Conservation (phyloP, 2,113 vertebrate species). For the Ranitomeya variabilis region DNA sequence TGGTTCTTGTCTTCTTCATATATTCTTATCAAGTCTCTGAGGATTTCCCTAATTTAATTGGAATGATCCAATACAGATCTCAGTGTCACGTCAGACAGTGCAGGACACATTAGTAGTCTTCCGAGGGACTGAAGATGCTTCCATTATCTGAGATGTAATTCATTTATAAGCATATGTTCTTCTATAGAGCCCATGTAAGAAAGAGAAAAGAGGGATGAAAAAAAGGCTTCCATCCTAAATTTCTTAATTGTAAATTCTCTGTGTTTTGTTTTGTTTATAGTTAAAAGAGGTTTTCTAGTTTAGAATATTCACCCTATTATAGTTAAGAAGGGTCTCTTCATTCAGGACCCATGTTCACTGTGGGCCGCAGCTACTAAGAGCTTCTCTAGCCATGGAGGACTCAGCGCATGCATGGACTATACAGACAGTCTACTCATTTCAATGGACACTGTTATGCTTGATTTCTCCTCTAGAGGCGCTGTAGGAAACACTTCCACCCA, state of each 20-base stretch:
- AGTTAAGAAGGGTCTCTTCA: not conserved
- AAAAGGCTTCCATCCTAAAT: not conserved
- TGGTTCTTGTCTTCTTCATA: not conserved
- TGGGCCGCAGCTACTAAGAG: not conserved
- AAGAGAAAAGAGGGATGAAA: not conserved
- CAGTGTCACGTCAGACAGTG: not conserved
- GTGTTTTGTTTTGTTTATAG: not conserved
- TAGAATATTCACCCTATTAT: too few species aligned
- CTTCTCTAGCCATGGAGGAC: not conserved
- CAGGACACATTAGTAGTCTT: not conserved
- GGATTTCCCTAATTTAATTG: not conserved
- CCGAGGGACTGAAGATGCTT: not conserved
- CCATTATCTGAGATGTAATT: not conserved
- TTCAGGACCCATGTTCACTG: not conserved
- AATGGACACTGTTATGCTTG: not conserved
- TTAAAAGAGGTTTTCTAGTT: too few species aligned
- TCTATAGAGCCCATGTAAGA: not conserved
- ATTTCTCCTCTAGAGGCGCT: not conserved
- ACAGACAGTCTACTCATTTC: not conserved
- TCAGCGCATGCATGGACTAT: not conserved
- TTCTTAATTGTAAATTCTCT: not conserved
- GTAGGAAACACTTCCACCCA: not conserved
- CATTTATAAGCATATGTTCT: not conserved
- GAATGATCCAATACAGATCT: not conserved
- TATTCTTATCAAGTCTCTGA: not conserved